Base-by-base conservation (phyloP, 2,888 invertebrate genomes). In the Eupithecia vulgata region DNA sequence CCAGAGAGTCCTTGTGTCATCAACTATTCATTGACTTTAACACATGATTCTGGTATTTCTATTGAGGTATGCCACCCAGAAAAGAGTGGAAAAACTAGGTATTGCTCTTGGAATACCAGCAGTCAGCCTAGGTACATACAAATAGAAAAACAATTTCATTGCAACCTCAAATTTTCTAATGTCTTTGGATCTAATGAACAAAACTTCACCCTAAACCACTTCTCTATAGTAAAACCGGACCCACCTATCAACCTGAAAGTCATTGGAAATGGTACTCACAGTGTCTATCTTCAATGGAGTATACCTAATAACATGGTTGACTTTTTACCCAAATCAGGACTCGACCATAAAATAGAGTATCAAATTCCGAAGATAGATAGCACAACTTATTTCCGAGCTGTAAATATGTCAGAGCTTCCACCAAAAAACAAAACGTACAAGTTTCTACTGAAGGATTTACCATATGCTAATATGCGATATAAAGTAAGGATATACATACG, bases 401-500 rank as follows among this genome's bases (percentile, higher is more conserved):
- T 92, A 48, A 84, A 93, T 84, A 81, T 89, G 45, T 83, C 90
- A 62, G 78, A 72, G 17, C 82, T 93, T 67, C 88, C 89, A 17
- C 72, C 88, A 25, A 92, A 86, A 52, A 91, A 91, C 75, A 90
- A 87, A 78, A 87, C 88, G 67, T 93, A 93, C 73, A 86, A 73
- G 73, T 91, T 89, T 79, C 84, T 95, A 81, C 88, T 97, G 34
- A 93, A 94, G 12, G 91, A 93, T 78, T 88, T 97, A 64, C 93
- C 95, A 71, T 96, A 96, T 89, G 96, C 97, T 0, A 95, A 97
- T 84, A 95, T 95, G 78, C 94, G 95, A 68, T 98, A 97, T 91
- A 96, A 97, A 79, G 95, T 97, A 1, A 94, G 97, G 78, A 96
- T 97, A 69, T 96, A 95, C 74, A 95, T 96, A 73, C 95, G 95